A percentile compares a stretch with the other conserved stretches of the same genome.
These are phyloP conservation scores for Manis crassicaudata DNA, from an alignment of 2,797 vertebrate species.

Conservation along the genomic window DNA sequence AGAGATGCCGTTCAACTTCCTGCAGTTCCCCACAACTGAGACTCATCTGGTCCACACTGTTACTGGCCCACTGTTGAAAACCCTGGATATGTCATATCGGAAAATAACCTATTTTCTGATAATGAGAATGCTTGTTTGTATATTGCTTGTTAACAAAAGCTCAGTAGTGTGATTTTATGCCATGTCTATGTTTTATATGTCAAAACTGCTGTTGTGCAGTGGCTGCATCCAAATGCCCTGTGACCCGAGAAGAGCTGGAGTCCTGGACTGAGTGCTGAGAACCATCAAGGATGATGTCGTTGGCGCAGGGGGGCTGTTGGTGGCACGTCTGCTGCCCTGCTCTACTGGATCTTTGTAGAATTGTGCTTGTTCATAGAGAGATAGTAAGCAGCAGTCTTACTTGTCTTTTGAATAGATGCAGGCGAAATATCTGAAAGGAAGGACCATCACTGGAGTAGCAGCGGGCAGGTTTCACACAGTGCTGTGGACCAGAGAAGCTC, in stretches of 20 bases:
- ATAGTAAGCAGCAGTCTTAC: neutral
- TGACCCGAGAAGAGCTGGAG: neutral
- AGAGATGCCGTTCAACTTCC: neutral
- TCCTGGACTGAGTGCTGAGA: neutral
- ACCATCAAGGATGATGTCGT: neutral
- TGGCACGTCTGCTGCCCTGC: neutral
- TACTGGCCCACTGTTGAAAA: neutral
- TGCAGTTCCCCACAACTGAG: neutral
- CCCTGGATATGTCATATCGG: neutral
- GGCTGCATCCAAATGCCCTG: neutral
- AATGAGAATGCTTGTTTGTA: neutral
- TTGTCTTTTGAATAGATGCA: conserved; percentile 89
- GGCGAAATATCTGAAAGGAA: conserved; percentile 95
- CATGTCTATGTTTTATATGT: neutral
- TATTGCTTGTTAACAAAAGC: conserved; percentile 19
- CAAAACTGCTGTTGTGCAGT: neutral
- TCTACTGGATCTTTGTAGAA: neutral
- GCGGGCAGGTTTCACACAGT: conserved; percentile 98
- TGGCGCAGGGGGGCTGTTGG: neutral
- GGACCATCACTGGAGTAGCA: conserved; percentile 93
- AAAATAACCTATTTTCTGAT: neutral
- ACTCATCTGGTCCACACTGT: neutral
- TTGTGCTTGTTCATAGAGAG: neutral
- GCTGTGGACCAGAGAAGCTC: conserved; percentile 96
- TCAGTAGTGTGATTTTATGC: neutral